phyloP scores from a whole-genome alignment of 2,888 invertebrate genomes.

The Empis livida region DNA sequence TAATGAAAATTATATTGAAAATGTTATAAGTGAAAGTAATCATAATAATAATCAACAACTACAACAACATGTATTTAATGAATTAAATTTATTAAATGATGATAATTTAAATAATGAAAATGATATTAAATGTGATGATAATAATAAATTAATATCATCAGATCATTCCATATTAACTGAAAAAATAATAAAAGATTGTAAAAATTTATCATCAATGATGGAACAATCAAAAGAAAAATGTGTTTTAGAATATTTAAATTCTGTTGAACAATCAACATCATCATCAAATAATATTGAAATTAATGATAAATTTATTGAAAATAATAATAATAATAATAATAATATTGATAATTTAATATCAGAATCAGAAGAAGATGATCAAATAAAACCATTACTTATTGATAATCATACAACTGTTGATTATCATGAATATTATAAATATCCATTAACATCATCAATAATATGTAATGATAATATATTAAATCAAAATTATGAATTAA shows the following conservation, averaged over 20 bases:
- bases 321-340: conserved; percentile 1
- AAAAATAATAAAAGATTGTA: not conserved
- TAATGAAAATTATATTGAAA: not conserved
- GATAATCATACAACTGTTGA: conserved; percentile 30
- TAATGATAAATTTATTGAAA: conserved; percentile 23
- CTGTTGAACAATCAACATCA: conserved; percentile 12
- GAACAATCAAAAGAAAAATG: conserved; percentile 1
- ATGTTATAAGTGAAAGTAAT: not conserved
- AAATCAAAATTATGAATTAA: not conserved
- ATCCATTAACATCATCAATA: not conserved
- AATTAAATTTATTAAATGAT: not conserved
- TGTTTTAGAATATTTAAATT: conserved; percentile 1
- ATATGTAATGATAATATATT: not conserved
- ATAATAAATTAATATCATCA: not conserved
- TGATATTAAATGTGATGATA: conserved; percentile 1
- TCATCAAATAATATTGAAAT: conserved; percentile 15
- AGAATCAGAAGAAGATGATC: conserved; percentile 30
- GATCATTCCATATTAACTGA: not conserved
- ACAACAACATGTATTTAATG: no score
- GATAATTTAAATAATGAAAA: not conserved
- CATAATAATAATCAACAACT: not conserved
- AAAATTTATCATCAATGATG: not conserved
- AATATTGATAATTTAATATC: conserved; percentile 18
- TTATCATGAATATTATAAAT: conserved; percentile 18
- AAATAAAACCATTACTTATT: conserved; percentile 32